Conservation (phyloP, 2,113 vertebrate species). For the Burhinus bistriatus region DNA sequence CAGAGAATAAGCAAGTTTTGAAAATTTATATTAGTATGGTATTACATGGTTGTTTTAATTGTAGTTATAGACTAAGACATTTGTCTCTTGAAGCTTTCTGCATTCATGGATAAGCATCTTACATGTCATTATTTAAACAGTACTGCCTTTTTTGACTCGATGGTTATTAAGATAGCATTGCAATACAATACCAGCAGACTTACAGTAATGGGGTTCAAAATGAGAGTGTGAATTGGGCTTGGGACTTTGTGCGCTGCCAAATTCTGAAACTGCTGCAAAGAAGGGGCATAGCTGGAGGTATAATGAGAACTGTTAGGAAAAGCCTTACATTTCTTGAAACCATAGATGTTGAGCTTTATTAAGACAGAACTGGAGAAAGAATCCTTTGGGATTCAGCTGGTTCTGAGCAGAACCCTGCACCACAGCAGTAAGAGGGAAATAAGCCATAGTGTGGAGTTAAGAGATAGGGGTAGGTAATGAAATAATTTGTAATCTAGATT, state of each 20-base stretch:
- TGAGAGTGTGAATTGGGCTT: background rate
- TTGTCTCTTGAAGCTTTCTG: background rate
- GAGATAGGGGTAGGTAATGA: background rate
- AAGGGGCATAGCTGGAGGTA: background rate
- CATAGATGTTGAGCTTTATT: background rate
- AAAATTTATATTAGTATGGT: background rate
- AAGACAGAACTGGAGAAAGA: background rate
- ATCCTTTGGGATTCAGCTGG: background rate
- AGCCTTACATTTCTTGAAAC: background rate
- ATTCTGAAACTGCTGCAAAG: background rate
- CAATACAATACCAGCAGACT: background rate
- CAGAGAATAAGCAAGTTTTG: background rate
- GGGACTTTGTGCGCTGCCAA: background rate
- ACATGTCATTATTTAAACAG: background rate
- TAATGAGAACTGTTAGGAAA: background rate
- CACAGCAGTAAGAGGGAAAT: background rate
- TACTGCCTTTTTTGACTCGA: background rate
- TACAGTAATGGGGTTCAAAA: background rate
- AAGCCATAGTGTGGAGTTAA: background rate
- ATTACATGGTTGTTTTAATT: background rate
- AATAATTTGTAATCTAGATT: background rate
- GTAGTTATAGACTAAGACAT: background rate
- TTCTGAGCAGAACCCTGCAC: background rate
- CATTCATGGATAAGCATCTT: background rate
- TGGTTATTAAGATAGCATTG: background rate